Base-by-base conservation (phyloP, 2,888 invertebrate genomes). In the Dynastes tityus region DNA sequence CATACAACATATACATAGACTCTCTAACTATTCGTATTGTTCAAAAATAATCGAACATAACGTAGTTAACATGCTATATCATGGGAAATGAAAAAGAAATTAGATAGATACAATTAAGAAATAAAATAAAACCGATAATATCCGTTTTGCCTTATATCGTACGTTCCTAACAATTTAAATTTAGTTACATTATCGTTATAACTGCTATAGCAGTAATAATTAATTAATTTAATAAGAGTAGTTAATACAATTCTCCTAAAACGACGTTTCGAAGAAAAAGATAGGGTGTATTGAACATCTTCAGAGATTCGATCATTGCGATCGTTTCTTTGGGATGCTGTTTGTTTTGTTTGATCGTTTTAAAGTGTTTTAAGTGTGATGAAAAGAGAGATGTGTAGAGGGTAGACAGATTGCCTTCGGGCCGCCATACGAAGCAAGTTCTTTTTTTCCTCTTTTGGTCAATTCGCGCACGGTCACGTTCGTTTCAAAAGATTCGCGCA, bases 341-440 rank as follows among this genome's bases (percentile, higher is more conserved):
- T 3, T 68, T 68, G 45, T 45, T 29, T 22, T 63, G 63, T 63
- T 63, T 8, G 63, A 63, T 9, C 29, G 11, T 29, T 63, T 63
- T 49, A 49, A 16, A 68, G 51, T 51, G 27, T 16, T 68, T 51
- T 68, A 40, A 68, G 51, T 68, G 68, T 68, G 58, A 73, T 55
- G 40, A 58, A 73, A 73, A 58, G 58, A 73, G 37, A 73, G 40
- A 70, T 51, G 16, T 71, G n/a, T 71, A 71, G 53, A 71, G 40
- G 40, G 4, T 70, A 70, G 51, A 70, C 53, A 70, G 67, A 70
- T 53, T 55, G 63, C 49, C 75, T 78, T 75, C 78, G 78, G 78
- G 78, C 78, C 68, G 76, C 78, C 85, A 83, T 83, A 79, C 80
- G 80, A 81, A 79, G 78, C 40, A 29, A 32, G 51, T 70, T 32